Base-by-base conservation (phyloP, 2,888 invertebrate species). In the Cybosia mesomella region DNA sequence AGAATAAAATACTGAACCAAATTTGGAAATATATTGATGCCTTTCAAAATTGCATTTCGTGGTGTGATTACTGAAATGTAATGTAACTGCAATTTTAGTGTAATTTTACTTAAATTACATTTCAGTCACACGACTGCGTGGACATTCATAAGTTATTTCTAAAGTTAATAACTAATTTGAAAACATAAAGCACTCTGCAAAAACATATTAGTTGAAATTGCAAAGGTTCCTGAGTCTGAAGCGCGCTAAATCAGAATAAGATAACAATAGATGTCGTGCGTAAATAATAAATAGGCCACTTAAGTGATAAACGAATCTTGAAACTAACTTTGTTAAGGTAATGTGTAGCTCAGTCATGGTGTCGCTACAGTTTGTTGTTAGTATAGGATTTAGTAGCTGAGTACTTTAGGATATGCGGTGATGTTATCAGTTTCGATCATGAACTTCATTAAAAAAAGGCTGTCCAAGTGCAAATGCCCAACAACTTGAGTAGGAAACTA, bases 221-320 rank as follows among this genome's bases (percentile, higher is more conserved):
- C 3, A 62, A 53, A 15, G 62, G 53, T 32, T 58, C n/a, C n/a
- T 10, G 28, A 58, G 28, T 60, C 21, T 24, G 60, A 43, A 18
- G 21, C 53, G 8, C 34, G 21, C 32, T 67, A 58, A 58, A 71
- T 71, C 71, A 61, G 67, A 69, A 64, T 63, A 64, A 55, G 59
- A 64, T 68, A 70, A 76, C 68, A 76, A 76, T 69, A 74, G 68
- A 65, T n/a, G 58, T 36, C 61, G 39, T 53, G 68, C 64, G 53
- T 67, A 63, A 74, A 73, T 76, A 73, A 69, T 43, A 68, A 76
- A 78, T 75, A 64, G 39, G 28, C 21, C 67, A 62, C 74, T 78
- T 70, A 32, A 61, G 58, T 71, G 65, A 64, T 72, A 78, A 73
- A 70, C 67, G 71, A 62, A 62, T 71, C 49, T 36, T 55, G 58